Conservation (phyloP, 2,113 vertebrate species). For the Sitta europaea region DNA sequence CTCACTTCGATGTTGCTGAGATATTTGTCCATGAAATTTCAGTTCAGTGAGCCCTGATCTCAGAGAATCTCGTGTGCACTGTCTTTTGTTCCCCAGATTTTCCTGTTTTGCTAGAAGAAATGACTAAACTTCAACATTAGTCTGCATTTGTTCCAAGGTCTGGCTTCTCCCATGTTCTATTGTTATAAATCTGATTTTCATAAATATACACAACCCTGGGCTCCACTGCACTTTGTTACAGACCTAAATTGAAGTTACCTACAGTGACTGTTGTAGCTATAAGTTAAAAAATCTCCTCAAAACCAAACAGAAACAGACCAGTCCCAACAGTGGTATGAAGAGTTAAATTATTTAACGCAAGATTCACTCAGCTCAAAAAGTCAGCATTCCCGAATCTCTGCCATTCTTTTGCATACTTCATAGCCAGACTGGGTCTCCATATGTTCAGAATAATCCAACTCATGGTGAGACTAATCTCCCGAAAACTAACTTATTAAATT, state of each 20-base stretch:
- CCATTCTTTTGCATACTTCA: neutral
- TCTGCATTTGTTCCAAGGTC: neutral
- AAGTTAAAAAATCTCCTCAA: neutral
- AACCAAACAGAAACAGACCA: neutral
- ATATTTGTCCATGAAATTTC: neutral
- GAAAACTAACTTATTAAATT: slow-evolving; percentile 20
- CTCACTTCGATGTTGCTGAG: neutral
- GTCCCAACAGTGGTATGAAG: neutral
- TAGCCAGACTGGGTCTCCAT: slow-evolving; percentile 17
- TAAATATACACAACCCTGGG: neutral
- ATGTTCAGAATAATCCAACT: slow-evolving; percentile 21
- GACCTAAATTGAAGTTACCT: neutral
- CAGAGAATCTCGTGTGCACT: neutral
- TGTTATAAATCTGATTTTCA: neutral
- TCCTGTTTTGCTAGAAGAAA: neutral
- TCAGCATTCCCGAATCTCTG: neutral
- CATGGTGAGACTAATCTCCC: slow-evolving; percentile 30
- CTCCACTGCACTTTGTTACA: neutral
- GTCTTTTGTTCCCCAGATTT: neutral
- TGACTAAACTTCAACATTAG: neutral
- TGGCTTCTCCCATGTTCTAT: neutral
- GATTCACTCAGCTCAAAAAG: neutral
- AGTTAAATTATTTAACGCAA: neutral
- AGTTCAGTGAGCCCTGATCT: neutral
- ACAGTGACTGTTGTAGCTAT: neutral